Conservation (phyloP, 2,888 invertebrate genomes). For the Lapara coniferarum region DNA sequence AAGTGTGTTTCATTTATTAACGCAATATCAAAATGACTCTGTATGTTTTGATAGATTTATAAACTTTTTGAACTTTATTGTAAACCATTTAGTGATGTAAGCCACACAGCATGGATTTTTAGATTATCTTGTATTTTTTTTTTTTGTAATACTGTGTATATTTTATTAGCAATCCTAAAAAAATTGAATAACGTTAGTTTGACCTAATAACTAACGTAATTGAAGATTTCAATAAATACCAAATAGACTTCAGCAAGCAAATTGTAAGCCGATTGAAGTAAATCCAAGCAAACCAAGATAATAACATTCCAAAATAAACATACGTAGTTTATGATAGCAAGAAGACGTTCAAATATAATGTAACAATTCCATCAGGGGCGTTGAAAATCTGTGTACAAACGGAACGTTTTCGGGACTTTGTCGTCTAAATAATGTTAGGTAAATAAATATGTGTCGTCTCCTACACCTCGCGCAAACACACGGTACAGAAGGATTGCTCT, state of each 20-base stretch:
- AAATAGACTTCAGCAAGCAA: background rate
- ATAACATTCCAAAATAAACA: background rate
- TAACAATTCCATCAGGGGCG: conserved; percentile 18
- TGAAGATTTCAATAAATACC: background rate
- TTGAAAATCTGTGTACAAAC: conserved; percentile 27
- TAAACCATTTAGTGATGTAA: too few relatives aligned
- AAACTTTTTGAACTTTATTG: too few relatives aligned
- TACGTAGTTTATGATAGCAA: conserved; percentile 4
- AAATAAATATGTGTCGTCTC: conserved; percentile 21
- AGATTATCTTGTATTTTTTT: too few relatives aligned
- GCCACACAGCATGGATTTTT: too few relatives aligned
- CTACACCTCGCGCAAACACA: background rate
- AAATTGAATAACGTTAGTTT: too few relatives aligned
- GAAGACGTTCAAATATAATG: conserved; percentile 6
- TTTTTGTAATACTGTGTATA: too few relatives aligned
- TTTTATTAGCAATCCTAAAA: too few relatives aligned
- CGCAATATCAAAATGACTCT: too few relatives aligned
- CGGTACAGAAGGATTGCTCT: background rate
- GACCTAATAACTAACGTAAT: too few relatives aligned
- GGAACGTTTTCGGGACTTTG: conserved; percentile 23
- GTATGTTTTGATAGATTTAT: too few relatives aligned
- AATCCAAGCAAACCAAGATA: conserved; percentile 5
- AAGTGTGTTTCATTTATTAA: too few relatives aligned
- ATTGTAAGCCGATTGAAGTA: background rate
- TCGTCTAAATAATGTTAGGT: conserved; percentile 26